These are phyloP conservation scores for Mimas tiliae DNA, from an alignment of 2,888 invertebrate genomes.

Conservation along the genomic window DNA sequence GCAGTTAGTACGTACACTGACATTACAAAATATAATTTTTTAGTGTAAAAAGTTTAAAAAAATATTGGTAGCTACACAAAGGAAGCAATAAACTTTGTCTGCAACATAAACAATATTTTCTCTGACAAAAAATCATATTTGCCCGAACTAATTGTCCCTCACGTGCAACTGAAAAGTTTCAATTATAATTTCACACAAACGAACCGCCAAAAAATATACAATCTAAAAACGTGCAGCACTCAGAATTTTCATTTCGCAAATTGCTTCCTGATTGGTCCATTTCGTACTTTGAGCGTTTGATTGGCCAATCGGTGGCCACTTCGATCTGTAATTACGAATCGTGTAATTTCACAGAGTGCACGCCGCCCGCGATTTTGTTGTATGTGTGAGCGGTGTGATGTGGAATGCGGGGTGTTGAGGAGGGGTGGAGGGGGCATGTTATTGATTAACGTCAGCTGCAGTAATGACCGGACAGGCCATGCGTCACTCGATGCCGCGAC, in stretches of 20 bases:
- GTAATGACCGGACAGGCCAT: conserved; percentile 60
- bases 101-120: no score
- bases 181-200: not conserved
- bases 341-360: conserved; percentile 47
- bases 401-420: not conserved
- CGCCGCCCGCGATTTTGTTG: conserved; percentile 35
- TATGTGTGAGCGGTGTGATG: not conserved
- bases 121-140: no score
- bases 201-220: conserved; percentile 8
- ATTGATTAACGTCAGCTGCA: conserved; percentile 70
- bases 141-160: no score
- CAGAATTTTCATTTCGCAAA: conserved; percentile 38
- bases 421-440: conserved; percentile 38
- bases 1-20: no score
- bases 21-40: no score
- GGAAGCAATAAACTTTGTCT: not conserved
- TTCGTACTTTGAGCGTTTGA: conserved; percentile 40
- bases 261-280: conserved; percentile 43
- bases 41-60: no score
- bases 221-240: conserved; percentile 4
- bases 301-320: conserved; percentile 41
- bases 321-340: conserved; percentile 43
- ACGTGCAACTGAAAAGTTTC: not conserved
- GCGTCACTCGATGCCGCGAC: conserved; percentile 47
- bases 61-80: no score